These are phyloP conservation scores for Apostichopus californicus DNA, from an alignment of 35 echinoderm and acorn worm genomes.

Conservation along the genomic window DNA sequence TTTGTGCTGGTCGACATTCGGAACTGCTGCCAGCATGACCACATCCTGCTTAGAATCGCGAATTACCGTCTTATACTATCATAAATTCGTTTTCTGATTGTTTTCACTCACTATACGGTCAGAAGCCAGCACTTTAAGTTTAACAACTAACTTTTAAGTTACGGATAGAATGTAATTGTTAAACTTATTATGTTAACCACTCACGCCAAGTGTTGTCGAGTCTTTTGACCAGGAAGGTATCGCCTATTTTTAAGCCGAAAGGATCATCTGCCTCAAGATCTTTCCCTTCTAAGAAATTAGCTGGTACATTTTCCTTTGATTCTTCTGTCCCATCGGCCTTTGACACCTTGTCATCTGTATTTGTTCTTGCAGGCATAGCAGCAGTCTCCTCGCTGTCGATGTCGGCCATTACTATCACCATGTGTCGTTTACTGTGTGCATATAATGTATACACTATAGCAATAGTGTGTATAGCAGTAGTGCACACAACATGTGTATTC, in stretches of 20 bases:
- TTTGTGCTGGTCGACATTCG: no score
- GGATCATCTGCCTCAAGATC: slow-evolving; percentile 60
- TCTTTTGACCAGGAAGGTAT: slow-evolving; percentile 81
- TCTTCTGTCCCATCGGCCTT: slow-evolving; percentile 18
- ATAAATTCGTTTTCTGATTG: no score
- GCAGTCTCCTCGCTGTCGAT: neutral
- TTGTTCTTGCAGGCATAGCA: neutral
- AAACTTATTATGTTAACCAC: slow-evolving; percentile 3
- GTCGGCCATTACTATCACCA: neutral
- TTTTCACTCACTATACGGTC: no score
- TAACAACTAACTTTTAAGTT: no score
- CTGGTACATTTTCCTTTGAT: slow-evolving; percentile 49
- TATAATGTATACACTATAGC: neutral
- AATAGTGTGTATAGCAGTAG: neutral
- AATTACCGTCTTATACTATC: no score
- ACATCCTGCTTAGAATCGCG: no score
- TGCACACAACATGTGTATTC: neutral
- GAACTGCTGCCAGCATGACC: no score
- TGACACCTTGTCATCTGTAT: slow-evolving; percentile 3
- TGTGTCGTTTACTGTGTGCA: neutral
- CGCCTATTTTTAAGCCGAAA: slow-evolving; percentile 81
- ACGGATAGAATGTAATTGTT: neutral
- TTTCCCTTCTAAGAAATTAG: slow-evolving; percentile 43
- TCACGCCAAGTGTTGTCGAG: slow-evolving; percentile 94
- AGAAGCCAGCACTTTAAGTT: no score